A percentile compares a stretch with the other conserved stretches of the same genome.
These are phyloP conservation scores for Echeneis naucrates DNA, from an alignment of 2,797 vertebrate genomes.

Conservation along the genomic window DNA sequence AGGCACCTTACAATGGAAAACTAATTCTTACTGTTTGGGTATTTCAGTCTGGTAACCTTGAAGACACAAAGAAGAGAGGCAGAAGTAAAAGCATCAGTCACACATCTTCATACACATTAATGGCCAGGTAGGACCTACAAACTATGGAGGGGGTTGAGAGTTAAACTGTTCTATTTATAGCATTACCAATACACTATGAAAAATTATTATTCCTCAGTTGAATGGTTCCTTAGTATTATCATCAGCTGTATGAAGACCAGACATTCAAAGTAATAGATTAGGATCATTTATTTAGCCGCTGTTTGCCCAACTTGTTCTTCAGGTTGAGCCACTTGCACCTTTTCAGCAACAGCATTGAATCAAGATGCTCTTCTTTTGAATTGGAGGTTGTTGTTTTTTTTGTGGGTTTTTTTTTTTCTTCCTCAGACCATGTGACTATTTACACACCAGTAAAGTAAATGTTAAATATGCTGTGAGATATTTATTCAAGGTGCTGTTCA, in stretches of 20 bases:
- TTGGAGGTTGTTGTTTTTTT: not conserved
- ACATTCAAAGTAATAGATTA: not conserved
- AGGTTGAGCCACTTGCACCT: not conserved
- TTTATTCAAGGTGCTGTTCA: slow-evolving; percentile 18
- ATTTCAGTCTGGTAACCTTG: slow-evolving; percentile 83
- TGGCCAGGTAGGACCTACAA: slow-evolving; percentile 87
- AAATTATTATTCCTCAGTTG: not conserved
- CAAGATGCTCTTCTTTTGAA: not conserved
- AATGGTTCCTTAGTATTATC: not conserved
- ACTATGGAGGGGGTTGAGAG: not conserved
- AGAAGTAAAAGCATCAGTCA: slow-evolving; percentile 88
- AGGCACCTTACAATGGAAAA: not conserved
- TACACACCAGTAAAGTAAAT: slow-evolving; percentile 9
- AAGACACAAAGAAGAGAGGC: slow-evolving; percentile 76
- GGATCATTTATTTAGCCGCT: not conserved
- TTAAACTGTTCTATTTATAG: not conserved
- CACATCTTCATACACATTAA: slow-evolving; percentile 76
- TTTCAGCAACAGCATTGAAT: not conserved
- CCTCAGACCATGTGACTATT: not conserved
- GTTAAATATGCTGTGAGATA: slow-evolving; percentile 19
- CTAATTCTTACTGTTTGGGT: slow-evolving; percentile 52
- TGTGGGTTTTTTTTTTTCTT: not conserved
- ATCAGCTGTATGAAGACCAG: not conserved
- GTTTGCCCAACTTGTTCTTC: slow-evolving; percentile 14
- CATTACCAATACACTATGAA: not conserved